phyloP scores from a whole-genome alignment of 2,113 vertebrate species.

The Etheostoma spectabile region DNA sequence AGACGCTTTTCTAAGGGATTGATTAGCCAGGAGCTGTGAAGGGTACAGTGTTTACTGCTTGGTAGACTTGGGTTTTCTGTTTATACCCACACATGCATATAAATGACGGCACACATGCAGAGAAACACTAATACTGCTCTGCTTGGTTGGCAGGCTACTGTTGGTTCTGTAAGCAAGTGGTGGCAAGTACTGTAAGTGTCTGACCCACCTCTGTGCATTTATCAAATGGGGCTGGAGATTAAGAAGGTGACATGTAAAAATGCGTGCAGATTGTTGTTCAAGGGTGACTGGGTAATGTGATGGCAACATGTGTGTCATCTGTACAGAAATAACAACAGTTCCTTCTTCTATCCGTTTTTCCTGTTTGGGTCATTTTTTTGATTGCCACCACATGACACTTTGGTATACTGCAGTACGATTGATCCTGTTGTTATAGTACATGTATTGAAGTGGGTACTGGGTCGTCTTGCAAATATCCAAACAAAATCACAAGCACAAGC shows the following conservation, averaged over 20 bases:
- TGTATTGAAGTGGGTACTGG: conserved; percentile 6
- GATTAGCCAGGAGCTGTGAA: conserved; percentile 60
- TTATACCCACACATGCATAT: conserved; percentile 14
- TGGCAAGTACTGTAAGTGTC: conserved; percentile 24
- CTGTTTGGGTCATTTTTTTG: not conserved
- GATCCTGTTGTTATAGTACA: conserved; percentile 2
- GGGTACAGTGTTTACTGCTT: conserved; percentile 43
- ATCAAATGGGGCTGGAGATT: not conserved
- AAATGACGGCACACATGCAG: conserved; percentile 6
- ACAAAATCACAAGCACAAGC: conserved; percentile 40
- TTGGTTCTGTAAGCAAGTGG: conserved; percentile 42
- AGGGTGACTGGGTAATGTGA: not conserved
- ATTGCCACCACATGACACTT: not conserved
- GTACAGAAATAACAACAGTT: not conserved
- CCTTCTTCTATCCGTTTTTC: not conserved
- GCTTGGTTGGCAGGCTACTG: conserved; percentile 31
- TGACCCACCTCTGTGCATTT: conserved; percentile 20
- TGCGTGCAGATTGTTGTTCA: not conserved
- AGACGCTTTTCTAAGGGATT: conserved; percentile 50
- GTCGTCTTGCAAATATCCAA: conserved; percentile 35
- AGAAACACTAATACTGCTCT: conserved; percentile 17
- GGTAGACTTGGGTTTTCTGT: not conserved
- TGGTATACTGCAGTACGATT: conserved; percentile 4
- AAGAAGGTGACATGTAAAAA: not conserved
- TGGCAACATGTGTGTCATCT: not conserved